Evolutionary conservation across 2,888 invertebrate species (phyloP).

Genomic region (Brachypterus glaber): DNA sequence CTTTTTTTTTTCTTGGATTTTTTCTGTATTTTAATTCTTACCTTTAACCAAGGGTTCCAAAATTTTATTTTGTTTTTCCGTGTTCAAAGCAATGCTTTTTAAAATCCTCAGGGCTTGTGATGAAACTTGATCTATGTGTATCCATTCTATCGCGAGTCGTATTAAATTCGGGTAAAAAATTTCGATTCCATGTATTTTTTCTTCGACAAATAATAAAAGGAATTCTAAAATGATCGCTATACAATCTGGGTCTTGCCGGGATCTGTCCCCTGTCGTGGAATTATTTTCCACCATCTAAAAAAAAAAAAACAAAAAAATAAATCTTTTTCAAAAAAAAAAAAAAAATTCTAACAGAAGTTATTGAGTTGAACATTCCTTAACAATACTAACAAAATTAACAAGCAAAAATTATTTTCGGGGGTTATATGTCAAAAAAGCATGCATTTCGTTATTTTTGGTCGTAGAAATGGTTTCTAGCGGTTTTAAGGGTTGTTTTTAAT

Average conservation of each 20-base stretch:
- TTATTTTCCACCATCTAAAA: slow-evolving; percentile 28
- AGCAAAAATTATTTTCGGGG: no score
- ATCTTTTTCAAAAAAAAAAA: not conserved
- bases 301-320: slow-evolving; percentile 7
- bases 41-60: slow-evolving; percentile 31
- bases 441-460: no score
- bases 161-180: slow-evolving; percentile 39
- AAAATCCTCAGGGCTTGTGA: slow-evolving; percentile 41
- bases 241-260: slow-evolving; percentile 38
- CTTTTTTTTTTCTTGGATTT: no score
- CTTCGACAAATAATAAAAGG: slow-evolving; percentile 40
- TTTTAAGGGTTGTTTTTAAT: no score
- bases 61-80: slow-evolving; percentile 24
- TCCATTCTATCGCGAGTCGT: slow-evolving; percentile 42
- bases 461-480: no score
- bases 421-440: no score
- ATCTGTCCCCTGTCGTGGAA: slow-evolving; percentile 13
- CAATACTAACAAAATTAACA: no score
- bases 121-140: slow-evolving; percentile 40
- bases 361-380: no score
- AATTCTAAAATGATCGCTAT: slow-evolving; percentile 44
- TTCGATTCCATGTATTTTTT: slow-evolving; percentile 38
- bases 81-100: slow-evolving; percentile 37
- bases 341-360: no score
- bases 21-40: no score